phyloP scores from a whole-genome alignment of 2,797 vertebrate genomes.

The Gymnothorax reevesii region DNA sequence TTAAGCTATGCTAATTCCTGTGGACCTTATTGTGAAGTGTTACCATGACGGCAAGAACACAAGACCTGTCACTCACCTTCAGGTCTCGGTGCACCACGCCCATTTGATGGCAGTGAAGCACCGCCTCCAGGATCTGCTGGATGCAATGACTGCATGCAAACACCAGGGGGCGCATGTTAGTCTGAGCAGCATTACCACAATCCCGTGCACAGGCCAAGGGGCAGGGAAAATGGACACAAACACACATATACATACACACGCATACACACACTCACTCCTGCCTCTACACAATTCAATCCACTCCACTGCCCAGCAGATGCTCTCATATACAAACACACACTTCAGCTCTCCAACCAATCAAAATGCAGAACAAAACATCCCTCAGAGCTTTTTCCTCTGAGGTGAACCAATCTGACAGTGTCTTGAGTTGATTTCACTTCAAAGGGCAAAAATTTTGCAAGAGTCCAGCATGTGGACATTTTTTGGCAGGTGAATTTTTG shows the following conservation, averaged over 20 bases:
- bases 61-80: conserved; percentile 49
- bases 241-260: background rate
- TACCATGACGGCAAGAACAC: background rate
- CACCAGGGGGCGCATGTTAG: conserved; percentile 59
- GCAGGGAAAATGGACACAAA: background rate
- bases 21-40: no score
- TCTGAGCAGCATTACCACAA: conserved; percentile 30
- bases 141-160: conserved; percentile 95
- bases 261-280: conserved; percentile 16
- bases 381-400: background rate
- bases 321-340: conserved; percentile 6
- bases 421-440: background rate
- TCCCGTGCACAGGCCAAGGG: conserved; percentile 35
- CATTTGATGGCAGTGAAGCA: conserved; percentile 96
- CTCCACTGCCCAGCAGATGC: conserved; percentile 11
- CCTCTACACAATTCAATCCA: conserved; percentile 14
- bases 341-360: conserved; percentile 18
- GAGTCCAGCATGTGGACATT: background rate
- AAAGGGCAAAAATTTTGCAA: background rate
- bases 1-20: no score
- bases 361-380: background rate
- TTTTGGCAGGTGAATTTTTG: background rate
- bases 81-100: conserved; percentile 92
- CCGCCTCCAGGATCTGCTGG: conserved; percentile 97
- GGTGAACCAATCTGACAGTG: background rate